phyloP scores from a whole-genome alignment of 2,888 invertebrate species.

The Thymelicus acteon region DNA sequence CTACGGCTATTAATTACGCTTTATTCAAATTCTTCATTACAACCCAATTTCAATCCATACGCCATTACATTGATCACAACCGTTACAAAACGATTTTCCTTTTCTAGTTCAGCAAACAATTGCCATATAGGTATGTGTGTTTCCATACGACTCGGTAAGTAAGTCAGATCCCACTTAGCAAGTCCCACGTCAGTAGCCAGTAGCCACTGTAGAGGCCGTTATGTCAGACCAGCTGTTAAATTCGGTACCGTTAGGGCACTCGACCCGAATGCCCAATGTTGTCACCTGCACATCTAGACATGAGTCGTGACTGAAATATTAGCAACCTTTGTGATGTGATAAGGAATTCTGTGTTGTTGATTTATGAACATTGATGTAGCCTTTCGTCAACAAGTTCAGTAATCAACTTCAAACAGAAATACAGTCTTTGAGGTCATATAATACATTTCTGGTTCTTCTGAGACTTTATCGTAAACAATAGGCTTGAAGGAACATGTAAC shows the following conservation, averaged over 20 bases:
- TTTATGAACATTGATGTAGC: background rate
- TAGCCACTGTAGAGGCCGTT: background rate
- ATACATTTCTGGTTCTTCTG: no score
- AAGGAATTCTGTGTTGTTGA: background rate
- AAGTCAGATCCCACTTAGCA: conserved; percentile 22
- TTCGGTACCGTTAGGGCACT: conserved; percentile 20
- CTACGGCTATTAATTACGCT: no score
- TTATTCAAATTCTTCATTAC: no score
- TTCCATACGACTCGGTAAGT: conserved; percentile 17
- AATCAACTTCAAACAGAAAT: background rate
- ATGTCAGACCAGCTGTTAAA: conserved; percentile 25
- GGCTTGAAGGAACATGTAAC: no score
- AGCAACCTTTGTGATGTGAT: conserved; percentile 2
- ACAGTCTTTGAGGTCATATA: no score
- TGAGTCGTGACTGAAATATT: conserved; percentile 7
- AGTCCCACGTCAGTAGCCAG: conserved; percentile 7
- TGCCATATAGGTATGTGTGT: conserved; percentile 3
- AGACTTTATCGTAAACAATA: no score
- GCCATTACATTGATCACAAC: background rate
- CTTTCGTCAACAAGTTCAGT: background rate
- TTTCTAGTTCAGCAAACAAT: background rate
- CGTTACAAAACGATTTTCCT: conserved; percentile 20
- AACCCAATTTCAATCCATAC: no score
- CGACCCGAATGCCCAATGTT: conserved; percentile 8
- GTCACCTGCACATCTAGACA: background rate